A percentile compares a stretch with the other conserved stretches of the same genome.
Evolutionary conservation across 2,888 invertebrate genomes (phyloP).

Genomic region (Lepidochrysops patricia): DNA sequence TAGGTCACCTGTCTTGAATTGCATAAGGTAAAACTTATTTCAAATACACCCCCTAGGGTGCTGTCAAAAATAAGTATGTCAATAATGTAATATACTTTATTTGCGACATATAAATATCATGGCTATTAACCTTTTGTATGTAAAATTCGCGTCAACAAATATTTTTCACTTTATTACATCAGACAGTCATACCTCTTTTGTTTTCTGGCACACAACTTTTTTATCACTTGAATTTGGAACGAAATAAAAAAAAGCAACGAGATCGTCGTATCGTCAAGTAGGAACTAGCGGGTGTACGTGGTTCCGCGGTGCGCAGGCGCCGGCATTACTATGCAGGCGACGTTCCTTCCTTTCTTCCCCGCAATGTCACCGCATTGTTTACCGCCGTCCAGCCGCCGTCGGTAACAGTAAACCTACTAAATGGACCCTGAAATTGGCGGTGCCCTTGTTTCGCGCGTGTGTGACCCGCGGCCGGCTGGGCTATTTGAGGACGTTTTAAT

Average conservation of each 20-base stretch:
- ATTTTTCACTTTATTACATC: neutral
- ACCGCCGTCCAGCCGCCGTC: conserved; percentile 38
- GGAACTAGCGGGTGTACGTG: conserved; percentile 26
- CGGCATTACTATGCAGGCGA: conserved; percentile 54
- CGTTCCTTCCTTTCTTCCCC: conserved; percentile 69
- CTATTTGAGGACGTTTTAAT: conserved; percentile 29
- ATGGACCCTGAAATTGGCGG: conserved; percentile 71
- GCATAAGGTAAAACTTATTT: neutral
- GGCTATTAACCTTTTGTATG: neutral
- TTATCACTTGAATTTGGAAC: neutral
- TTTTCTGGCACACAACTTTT: neutral
- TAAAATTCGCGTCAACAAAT: neutral
- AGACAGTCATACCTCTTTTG: neutral
- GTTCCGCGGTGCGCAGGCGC: conserved; percentile 34
- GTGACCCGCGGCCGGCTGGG: conserved; percentile 45
- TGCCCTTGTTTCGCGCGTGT: conserved; percentile 55
- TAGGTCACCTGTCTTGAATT: neutral
- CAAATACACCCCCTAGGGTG: neutral
- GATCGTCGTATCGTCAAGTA: conserved; percentile 14
- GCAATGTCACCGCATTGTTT: conserved; percentile 68
- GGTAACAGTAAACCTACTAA: conserved; percentile 62
- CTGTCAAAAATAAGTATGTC: neutral
- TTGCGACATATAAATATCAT: neutral
- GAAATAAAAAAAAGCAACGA: neutral
- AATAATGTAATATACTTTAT: neutral